Base-by-base conservation (phyloP, 2,797 vertebrate species). In the Acanthurus tractus region DNA sequence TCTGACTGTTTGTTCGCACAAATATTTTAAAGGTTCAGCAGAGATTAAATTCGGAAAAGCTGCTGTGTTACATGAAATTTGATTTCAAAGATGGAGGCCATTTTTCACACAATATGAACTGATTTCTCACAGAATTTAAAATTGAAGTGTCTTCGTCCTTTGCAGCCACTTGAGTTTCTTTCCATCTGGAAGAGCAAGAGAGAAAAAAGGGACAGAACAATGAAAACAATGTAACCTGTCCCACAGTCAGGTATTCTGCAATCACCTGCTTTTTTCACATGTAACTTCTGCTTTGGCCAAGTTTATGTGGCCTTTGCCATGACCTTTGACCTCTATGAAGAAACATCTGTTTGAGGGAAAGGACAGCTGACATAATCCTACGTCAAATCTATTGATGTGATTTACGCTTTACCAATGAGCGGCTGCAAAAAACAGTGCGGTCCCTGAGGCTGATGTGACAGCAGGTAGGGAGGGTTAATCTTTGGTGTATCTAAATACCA, bases 281-380 rank as follows among this genome's bases (percentile, higher is more conserved):
- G 61, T 12, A 86, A 79, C 87, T 89, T 91, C 89, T 91, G 87
- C 86, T 92, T 91, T 84, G 59, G 48, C 78, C 79, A 87, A 58
- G 80, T 89, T 88, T 88, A 92, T 85, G 81, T 86, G 81, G 72
- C 76, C 86, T 89, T 83, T 91, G 84, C 70, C 68, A 67, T 85
- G 79, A 88, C 82, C 80, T 89, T 70, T 90, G 53, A 91, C 83
- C 86, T 85, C 78, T 25, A 29, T 12, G 18, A 61, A 75, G 84
- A 78, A 87, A 93, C 92, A 94, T 93, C 92, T 94, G 91, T 90
- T 94, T 91, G 88, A 93, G 59, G 67, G 56, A 85, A 77, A 87
- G 74, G 70, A 76, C 68, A 84, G 62, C 83, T 86, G 87, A 88
- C 85, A 83, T 86, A 87, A 89, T 89, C 87, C 67, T 62, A 17